Evolutionary conservation across 1,140 invertebrate genomes (phyloP).

Genomic region (Chionoecetes opilio): DNA sequence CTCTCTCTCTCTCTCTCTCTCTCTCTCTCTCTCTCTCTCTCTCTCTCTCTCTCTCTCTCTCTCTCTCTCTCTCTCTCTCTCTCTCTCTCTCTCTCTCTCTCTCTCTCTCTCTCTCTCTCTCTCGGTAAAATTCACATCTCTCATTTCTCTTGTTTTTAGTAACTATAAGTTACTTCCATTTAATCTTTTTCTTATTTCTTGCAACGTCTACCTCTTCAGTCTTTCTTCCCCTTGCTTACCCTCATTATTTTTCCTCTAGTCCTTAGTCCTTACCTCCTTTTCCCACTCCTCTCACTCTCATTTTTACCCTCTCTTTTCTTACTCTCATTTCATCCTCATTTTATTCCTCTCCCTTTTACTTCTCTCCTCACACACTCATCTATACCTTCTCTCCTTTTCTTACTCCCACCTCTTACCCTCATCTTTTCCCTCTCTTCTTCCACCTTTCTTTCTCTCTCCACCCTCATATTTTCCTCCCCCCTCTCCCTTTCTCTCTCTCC

Average conservation of each 20-base stretch:
- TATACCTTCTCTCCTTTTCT: too few relatives aligned
- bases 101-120: too few relatives aligned
- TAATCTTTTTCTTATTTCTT: background rate
- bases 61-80: too few relatives aligned
- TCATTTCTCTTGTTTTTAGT: too few relatives aligned
- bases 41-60: too few relatives aligned
- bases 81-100: too few relatives aligned
- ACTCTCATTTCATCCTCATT: background rate
- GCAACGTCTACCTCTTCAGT: background rate
- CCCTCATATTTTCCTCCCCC: background rate
- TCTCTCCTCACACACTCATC: background rate
- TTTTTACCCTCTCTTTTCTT: background rate
- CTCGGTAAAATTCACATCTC: too few relatives aligned
- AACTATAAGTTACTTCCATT: background rate
- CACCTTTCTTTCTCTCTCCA: background rate
- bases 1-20: conserved; percentile 56
- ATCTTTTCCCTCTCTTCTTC: background rate
- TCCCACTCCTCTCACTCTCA: background rate
- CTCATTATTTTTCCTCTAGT: background rate
- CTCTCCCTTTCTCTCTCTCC: background rate
- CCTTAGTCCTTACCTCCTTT: background rate
- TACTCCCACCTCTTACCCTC: background rate
- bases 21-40: conserved; percentile 39
- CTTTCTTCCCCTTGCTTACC: background rate
- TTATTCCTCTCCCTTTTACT: background rate